A percentile compares a stretch with the other conserved stretches of the same genome.
These are phyloP conservation scores for Tridacna crocea DNA, from an alignment of 2,888 invertebrate genomes.

Conservation along the genomic window DNA sequence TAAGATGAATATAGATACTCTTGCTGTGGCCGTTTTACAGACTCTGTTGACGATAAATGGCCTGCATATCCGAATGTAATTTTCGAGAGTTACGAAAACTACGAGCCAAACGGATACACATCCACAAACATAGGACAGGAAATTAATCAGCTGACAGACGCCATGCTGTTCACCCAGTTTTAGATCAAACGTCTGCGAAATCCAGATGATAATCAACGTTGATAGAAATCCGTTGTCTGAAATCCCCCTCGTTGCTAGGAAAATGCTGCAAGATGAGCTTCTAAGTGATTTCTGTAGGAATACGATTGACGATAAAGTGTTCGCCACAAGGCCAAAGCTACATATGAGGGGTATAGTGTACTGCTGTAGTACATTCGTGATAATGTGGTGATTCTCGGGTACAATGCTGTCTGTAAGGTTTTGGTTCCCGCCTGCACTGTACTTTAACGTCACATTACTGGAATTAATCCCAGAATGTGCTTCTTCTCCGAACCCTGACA, in stretches of 20 bases:
- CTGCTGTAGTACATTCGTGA: slow-evolving; percentile 43
- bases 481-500: not conserved
- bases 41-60: slow-evolving; percentile 86
- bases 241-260: slow-evolving; percentile 90
- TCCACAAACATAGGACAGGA: slow-evolving; percentile 86
- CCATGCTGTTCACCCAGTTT: slow-evolving; percentile 80
- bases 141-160: slow-evolving; percentile 90
- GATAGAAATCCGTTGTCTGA: slow-evolving; percentile 92
- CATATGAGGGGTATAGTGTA: slow-evolving; percentile 87
- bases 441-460: not conserved
- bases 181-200: slow-evolving; percentile 78
- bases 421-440: not conserved
- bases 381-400: slow-evolving; percentile 22
- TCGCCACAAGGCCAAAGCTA: slow-evolving; percentile 90
- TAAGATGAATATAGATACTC: slow-evolving; percentile 54
- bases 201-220: slow-evolving; percentile 86
- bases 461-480: not conserved
- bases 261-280: slow-evolving; percentile 91
- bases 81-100: slow-evolving; percentile 92
- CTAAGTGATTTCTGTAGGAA: slow-evolving; percentile 90
- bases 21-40: slow-evolving; percentile 69
- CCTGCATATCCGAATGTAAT: slow-evolving; percentile 92
- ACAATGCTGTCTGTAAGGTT: slow-evolving; percentile 8
- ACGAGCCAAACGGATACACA: slow-evolving; percentile 93
- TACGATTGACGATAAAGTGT: slow-evolving; percentile 89